Evolutionary conservation across 2,888 invertebrate genomes (phyloP), one percentile per base, ranked within the genome.

Genomic region (Tiliacea citrago): DNA sequence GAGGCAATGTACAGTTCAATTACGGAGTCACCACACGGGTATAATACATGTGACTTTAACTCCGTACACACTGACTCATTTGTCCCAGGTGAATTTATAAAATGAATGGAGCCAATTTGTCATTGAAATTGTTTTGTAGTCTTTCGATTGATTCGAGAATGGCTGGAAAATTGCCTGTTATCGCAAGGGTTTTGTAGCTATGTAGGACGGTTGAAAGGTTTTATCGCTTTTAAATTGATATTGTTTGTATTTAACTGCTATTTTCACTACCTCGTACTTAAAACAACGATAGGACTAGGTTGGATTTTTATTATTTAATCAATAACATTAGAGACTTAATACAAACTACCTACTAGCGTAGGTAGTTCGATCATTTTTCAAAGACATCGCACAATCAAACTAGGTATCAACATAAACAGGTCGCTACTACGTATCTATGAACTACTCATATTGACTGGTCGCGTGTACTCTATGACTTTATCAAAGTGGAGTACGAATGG

Each of bases 41-140:
- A 68, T 76, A 66, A 83, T 79, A 73, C 57, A 75, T 84, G 81
- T 65, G 66, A 68, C 70, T 75, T 79, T 78, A 80, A 78, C 77
- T 70, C 80, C 61, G 61, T 63, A 72, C 75, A 74, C 67, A 85
- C 79, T 84, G 83, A 86, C 58, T 84, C 81, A 89, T 88, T 83
- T 87, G 81, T 69, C 86, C 47, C 71, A 51, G 3, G 81, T 4
- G 84, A 70, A 79, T 73, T 70, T 16, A 74, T 81, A 81, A 29
- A 29, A 75, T 79, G 68, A 84, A 77, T 76, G 68, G 51, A 68
- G 57, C 29, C 72, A 79, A 83, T 83, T 81, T 74, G 51, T 85
- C 71, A 79, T 77, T 73, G 35, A 62, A 75, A 81, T 77, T 2
- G 70, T 73, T 77, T 70, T 67, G 69, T 42, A 76, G 60, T 66